Percentiles rank a stretch among this genome's conserved stretches.
phyloP scores from a whole-genome alignment of 2,113 vertebrate genomes.

The Guaruba guarouba region DNA sequence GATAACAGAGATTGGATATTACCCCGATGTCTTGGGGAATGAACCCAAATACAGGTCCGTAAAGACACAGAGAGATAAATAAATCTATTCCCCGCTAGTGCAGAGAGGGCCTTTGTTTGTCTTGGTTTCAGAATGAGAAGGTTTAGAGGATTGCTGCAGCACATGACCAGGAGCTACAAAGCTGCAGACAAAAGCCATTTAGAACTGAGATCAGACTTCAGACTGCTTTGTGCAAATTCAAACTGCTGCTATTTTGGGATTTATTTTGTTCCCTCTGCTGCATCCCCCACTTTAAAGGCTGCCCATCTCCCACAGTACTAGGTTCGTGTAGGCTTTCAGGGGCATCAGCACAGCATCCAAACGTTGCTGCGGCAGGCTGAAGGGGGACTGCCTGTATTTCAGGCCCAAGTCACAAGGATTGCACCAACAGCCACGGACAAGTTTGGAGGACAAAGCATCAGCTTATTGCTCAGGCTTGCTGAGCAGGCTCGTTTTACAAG shows the following conservation, averaged over 20 bases:
- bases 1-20: neutral
- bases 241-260: neutral
- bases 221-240: neutral
- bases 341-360: neutral
- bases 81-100: neutral
- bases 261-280: neutral
- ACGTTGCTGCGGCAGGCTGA: neutral
- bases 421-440: neutral
- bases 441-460: neutral
- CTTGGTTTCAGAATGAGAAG: neutral
- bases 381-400: neutral
- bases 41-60: neutral
- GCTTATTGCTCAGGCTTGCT: neutral
- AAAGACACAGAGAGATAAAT: neutral
- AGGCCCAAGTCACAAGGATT: neutral
- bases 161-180: slow-evolving; percentile 18
- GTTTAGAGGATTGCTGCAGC: slow-evolving; percentile 27
- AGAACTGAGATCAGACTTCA: neutral
- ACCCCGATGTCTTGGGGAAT: neutral
- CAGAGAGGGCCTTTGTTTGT: slow-evolving; percentile 36
- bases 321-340: fast-evolving
- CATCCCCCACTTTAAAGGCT: neutral
- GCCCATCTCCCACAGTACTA: fast-evolving
- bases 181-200: slow-evolving; percentile 26
- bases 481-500: neutral